Evolutionary conservation across 2,797 vertebrate species (phyloP), one percentile per base, ranked within the genome.

Genomic region (Silurus lanzhouensis): DNA sequence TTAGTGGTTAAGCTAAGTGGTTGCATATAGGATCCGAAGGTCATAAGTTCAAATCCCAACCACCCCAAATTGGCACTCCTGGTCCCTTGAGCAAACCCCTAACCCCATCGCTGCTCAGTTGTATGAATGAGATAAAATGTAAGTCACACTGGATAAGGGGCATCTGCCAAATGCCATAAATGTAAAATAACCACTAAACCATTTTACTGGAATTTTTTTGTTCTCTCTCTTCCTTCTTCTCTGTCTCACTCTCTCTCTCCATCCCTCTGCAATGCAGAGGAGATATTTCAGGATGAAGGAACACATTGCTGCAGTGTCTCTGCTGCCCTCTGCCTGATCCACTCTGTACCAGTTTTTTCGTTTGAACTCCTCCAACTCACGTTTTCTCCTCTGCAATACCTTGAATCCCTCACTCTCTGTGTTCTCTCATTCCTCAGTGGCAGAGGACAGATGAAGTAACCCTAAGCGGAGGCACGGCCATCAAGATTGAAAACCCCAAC

Each of bases 401-500:
- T 25, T 6, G 15, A 25, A 25, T 14, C 63, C 20, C 48, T 27
- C 15, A 22, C 52, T 0, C 52, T 60, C n/a, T 0, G 19, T 68
- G 6, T 68, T 67, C 25, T 58, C 55, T 72, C 38, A 67, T 6
- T 6, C 44, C 25, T 71, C 89, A 99, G 98, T 99, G 98, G 98
- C 90, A 97, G 94, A 98, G 97, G 90, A 88, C 97, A 0, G 98
- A 99, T 0, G 98, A 99, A 83, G 81, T 97, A 46, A 97, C 95
- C 75, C 95, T 96, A 86, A 95, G 95, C 90, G 97, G 97, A 0
- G 97, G 97, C 87, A 97, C 95, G 14, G 92, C 96, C 15, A 99
- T 99, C 89, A 97, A 98, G 90, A 99, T 99, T 0, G 98, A 99
- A 92, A 98, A 96, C 92, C 94, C 97, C 86, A 99, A 98, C 94